Conservation (phyloP, 2,113 vertebrate species). For the Saccopteryx bilineata region DNA sequence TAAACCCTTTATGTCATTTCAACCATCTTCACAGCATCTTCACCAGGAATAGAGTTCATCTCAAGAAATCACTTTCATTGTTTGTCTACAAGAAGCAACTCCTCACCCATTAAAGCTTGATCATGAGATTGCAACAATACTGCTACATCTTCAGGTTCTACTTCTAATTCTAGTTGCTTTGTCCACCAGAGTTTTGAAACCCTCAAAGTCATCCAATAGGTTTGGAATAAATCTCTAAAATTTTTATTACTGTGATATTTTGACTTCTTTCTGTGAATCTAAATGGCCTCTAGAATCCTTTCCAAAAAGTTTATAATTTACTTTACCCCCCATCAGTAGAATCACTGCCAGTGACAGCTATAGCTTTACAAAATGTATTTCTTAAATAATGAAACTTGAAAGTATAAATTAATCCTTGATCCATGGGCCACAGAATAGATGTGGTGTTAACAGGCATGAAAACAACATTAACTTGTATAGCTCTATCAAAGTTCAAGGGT, state of each 20-base stretch:
- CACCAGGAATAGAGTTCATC: not conserved
- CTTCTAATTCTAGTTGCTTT: not conserved
- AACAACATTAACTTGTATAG: not conserved
- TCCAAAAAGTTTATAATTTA: not conserved
- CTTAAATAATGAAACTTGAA: not conserved
- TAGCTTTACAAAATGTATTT: not conserved
- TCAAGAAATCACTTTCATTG: not conserved
- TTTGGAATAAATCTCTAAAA: not conserved
- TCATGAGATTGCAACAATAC: not conserved
- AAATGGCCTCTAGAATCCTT: not conserved
- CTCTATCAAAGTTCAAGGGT: not conserved
- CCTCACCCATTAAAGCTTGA: not conserved
- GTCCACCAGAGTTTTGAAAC: not conserved
- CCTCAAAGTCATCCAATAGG: not conserved
- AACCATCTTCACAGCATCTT: not conserved
- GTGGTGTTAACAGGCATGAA: not conserved
- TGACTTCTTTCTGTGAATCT: not conserved
- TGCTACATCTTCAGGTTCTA: not conserved
- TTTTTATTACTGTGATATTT: not conserved
- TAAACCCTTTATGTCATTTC: not conserved
- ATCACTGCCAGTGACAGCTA: not conserved
- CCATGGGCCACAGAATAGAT: not conserved
- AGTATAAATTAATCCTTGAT: not conserved
- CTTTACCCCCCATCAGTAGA: not conserved
- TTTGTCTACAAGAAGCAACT: not conserved